Conservation (phyloP, 2,797 vertebrate species). For the Hyperoplus lanceolatus region DNA sequence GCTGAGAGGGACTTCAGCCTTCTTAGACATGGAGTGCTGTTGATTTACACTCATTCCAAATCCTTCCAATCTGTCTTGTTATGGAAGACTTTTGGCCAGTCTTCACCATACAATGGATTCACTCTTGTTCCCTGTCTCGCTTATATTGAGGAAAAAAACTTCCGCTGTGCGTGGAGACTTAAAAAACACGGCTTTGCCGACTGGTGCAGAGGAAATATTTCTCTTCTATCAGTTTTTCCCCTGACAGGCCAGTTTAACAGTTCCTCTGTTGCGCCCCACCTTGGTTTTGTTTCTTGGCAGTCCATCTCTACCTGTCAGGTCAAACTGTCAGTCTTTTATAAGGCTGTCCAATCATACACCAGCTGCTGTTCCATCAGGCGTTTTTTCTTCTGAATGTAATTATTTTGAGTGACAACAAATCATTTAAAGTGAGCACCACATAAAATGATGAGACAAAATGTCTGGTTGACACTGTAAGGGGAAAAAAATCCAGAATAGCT, state of each 20-base stretch:
- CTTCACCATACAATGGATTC: slow-evolving; percentile 31
- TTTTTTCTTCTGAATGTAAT: slow-evolving; percentile 13
- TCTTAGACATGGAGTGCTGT: slow-evolving; percentile 34
- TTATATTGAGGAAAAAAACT: background rate
- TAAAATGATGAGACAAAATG: slow-evolving; percentile 7
- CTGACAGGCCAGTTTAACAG: slow-evolving; percentile 22
- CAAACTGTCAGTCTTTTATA: background rate
- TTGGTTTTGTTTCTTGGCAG: slow-evolving; percentile 16
- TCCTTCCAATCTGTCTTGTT: slow-evolving; percentile 36
- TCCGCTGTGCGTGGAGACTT: slow-evolving; percentile 5
- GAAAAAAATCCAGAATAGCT: background rate
- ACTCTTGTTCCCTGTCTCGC: slow-evolving; percentile 21
- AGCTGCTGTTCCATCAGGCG: slow-evolving; percentile 1
- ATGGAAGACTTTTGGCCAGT: slow-evolving; percentile 44
- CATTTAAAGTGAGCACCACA: background rate
- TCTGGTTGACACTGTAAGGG: background rate
- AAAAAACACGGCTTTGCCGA: background rate
- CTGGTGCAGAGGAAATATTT: slow-evolving; percentile 26
- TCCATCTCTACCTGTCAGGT: slow-evolving; percentile 13
- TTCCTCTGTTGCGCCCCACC: slow-evolving; percentile 2
- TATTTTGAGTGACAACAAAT: slow-evolving; percentile 14
- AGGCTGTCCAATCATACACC: background rate
- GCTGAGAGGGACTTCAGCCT: slow-evolving; percentile 46
- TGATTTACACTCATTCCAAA: slow-evolving; percentile 46
- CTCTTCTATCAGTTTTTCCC: slow-evolving; percentile 18